Conservation (phyloP, 1,140 invertebrate species). For the Drosophila grimshawi region DNA sequence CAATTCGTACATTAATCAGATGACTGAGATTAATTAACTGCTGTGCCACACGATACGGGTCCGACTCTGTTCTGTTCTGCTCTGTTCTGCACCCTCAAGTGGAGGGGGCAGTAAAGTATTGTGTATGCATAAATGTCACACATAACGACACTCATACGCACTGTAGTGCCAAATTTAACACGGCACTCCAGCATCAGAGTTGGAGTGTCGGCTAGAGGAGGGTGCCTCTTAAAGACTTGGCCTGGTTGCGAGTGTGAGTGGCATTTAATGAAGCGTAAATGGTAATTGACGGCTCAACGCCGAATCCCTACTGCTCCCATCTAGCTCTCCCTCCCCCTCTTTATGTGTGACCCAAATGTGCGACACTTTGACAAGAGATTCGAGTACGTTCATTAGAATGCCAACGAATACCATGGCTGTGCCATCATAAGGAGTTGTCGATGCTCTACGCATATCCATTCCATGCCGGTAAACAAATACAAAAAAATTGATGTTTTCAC, state of each 20-base stretch:
- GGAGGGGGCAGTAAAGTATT: slow-evolving; percentile 41
- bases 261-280: slow-evolving; percentile 81
- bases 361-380: slow-evolving; percentile 61
- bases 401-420: not conserved
- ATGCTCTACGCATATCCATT: slow-evolving; percentile 64
- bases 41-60: not conserved
- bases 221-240: slow-evolving; percentile 12
- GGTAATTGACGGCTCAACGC: slow-evolving; percentile 78
- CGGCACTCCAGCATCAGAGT: slow-evolving; percentile 11
- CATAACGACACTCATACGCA: slow-evolving; percentile 78
- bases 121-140: slow-evolving; percentile 71
- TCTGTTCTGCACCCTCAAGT: slow-evolving; percentile 3
- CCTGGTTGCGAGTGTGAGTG: slow-evolving; percentile 49
- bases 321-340: too few species aligned
- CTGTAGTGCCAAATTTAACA: slow-evolving; percentile 65
- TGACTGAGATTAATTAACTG: slow-evolving; percentile 69
- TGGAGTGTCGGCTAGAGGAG: not conserved
- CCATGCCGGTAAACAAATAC: slow-evolving; percentile 72
- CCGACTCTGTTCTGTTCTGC: too few species aligned
- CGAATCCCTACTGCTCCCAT: slow-evolving; percentile 28
- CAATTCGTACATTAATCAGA: slow-evolving; percentile 74
- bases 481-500: slow-evolving; percentile 38
- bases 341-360: slow-evolving; percentile 69
- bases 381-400: slow-evolving; percentile 72
- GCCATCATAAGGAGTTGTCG: slow-evolving; percentile 32